Evolutionary conservation across 1,140 invertebrate species (phyloP).

Genomic region (Diachasma alloeum): DNA sequence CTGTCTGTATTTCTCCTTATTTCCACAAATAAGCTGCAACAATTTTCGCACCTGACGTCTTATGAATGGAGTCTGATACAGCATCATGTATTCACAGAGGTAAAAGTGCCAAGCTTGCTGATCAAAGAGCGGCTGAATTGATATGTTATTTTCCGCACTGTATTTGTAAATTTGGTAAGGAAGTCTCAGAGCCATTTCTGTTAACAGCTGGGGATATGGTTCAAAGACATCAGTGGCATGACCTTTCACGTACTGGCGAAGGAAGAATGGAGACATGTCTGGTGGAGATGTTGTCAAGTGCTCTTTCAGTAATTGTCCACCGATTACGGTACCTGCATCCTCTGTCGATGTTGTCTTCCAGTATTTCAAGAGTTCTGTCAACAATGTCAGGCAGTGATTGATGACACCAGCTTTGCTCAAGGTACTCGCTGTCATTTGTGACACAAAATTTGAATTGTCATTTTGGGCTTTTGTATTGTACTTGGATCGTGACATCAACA

Average conservation of each 20-base stretch:
- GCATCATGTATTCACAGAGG: slow-evolving; percentile 98
- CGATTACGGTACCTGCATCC: slow-evolving; percentile 63
- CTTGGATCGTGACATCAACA: slow-evolving; percentile 82
- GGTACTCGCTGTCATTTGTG: slow-evolving; percentile 78
- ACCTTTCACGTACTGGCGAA: slow-evolving; percentile 90
- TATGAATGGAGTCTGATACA: slow-evolving; percentile 80
- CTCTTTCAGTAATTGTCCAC: slow-evolving; percentile 77
- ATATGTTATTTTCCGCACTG: slow-evolving; percentile 65
- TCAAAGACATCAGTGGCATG: slow-evolving; percentile 93
- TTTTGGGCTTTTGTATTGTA: slow-evolving; percentile 67
- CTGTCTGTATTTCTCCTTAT: slow-evolving; percentile 94
- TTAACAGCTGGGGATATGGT: slow-evolving; percentile 90
- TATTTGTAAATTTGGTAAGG: slow-evolving; percentile 92
- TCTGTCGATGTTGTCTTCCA: slow-evolving; percentile 75
- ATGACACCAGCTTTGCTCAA: slow-evolving; percentile 82
- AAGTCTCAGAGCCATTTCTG: slow-evolving; percentile 92
- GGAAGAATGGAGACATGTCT: slow-evolving; percentile 96
- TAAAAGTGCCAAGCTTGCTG: slow-evolving; percentile 77
- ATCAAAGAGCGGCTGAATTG: slow-evolving; percentile 67
- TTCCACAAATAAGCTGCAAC: slow-evolving; percentile 91
- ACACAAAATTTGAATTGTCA: slow-evolving; percentile 75
- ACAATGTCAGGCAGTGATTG: slow-evolving; percentile 81
- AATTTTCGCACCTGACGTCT: slow-evolving; percentile 87
- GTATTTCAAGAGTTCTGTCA: slow-evolving; percentile 82
- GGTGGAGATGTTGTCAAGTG: slow-evolving; percentile 82